These are phyloP conservation scores for Malurus alboscapulatus DNA, from an alignment of 2,113 vertebrate genomes.

Conservation along the genomic window DNA sequence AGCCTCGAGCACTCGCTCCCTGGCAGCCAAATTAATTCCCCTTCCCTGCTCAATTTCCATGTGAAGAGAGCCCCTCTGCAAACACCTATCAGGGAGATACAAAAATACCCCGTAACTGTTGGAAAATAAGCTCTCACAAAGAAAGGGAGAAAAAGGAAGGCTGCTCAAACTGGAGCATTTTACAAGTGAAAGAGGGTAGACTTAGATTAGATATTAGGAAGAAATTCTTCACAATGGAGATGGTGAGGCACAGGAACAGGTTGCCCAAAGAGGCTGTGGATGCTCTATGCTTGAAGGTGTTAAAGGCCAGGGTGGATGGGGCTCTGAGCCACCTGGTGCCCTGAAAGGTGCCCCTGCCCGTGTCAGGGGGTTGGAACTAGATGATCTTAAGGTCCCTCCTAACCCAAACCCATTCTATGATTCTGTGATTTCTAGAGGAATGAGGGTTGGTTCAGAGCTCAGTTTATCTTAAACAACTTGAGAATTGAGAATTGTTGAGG, in stretches of 20 bases:
- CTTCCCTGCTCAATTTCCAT: neutral
- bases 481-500: neutral
- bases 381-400: neutral
- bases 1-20: rapidly evolving
- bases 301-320: neutral
- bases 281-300: neutral
- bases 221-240: neutral
- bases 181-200: neutral
- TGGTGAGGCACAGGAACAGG: neutral
- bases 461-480: neutral
- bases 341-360: neutral
- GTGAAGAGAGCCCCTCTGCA: neutral
- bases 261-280: neutral
- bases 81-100: neutral
- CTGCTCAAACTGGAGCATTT: neutral
- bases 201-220: neutral
- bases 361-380: neutral
- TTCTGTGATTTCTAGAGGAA: neutral
- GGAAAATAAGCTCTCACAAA: neutral
- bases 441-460: neutral
- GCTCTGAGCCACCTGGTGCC: neutral
- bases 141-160: neutral
- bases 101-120: neutral
- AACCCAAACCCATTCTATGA: neutral
- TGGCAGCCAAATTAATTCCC: neutral